Percentiles rank a stretch among this genome's conserved stretches.
Evolutionary conservation across 1,140 invertebrate genomes (phyloP).

Genomic region (Trinorchestia longiramus): DNA sequence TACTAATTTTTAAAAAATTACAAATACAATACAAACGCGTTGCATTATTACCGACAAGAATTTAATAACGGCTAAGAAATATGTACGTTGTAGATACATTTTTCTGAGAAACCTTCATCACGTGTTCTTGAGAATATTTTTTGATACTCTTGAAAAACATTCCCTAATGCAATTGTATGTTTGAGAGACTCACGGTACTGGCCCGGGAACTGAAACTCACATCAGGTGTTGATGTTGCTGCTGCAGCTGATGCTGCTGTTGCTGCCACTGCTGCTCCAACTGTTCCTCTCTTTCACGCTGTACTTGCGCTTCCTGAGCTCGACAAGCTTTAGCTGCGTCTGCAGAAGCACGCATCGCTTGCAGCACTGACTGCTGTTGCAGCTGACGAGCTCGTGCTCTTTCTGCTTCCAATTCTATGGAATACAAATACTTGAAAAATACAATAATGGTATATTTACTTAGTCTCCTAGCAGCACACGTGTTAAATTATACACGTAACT

Average conservation of each 20-base stretch:
- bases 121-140: no score
- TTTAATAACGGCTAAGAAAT: no score
- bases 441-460: background rate
- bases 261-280: slow-evolving; percentile 29
- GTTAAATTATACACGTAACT: background rate
- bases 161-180: no score
- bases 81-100: no score
- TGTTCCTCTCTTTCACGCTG: background rate
- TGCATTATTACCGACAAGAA: no score
- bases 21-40: no score
- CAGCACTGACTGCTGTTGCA: slow-evolving; percentile 15
- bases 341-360: background rate
- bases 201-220: no score
- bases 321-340: background rate
- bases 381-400: background rate
- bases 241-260: slow-evolving; percentile 30
- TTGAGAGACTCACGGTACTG: no score
- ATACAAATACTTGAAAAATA: background rate
- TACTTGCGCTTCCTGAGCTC: background rate
- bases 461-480: background rate
- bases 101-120: no score
- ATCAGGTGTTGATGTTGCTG: background rate
- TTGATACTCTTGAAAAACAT: no score
- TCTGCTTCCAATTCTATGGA: background rate
- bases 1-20: no score